Evolutionary conservation across 1,140 invertebrate genomes (phyloP).

Genomic region (Riptortus pedestris): DNA sequence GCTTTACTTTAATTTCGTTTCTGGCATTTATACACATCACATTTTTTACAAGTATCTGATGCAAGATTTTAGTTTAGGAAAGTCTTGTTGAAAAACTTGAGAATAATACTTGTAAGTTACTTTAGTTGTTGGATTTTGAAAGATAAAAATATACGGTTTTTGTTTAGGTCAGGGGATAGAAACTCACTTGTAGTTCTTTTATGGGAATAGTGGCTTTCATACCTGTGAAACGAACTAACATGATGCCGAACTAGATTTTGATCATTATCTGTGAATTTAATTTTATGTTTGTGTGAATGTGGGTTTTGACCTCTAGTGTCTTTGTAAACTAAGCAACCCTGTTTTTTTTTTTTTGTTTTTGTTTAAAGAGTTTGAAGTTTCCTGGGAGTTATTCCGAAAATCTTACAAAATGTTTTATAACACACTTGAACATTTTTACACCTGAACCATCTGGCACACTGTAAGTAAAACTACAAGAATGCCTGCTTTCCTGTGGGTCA

Average conservation of each 20-base stretch:
- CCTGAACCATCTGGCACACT: constrained; percentile 8
- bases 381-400: constrained; percentile 21
- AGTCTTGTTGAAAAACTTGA: no score
- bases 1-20: neutral
- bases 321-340: constrained; percentile 9
- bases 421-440: constrained; percentile 24
- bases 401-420: constrained; percentile 17
- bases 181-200: no score
- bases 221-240: no score
- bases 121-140: no score
- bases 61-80: neutral
- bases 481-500: constrained; percentile 18
- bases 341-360: constrained; percentile 20
- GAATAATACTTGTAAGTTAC: no score
- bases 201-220: no score
- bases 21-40: neutral
- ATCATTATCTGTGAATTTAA: constrained; percentile 5
- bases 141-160: no score
- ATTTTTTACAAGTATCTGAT: neutral
- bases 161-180: no score
- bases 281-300: neutral
- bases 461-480: constrained; percentile 17
- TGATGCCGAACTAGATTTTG: constrained; percentile 9
- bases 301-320: constrained; percentile 6
- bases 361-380: constrained; percentile 14